These are phyloP conservation scores for Drosophila nebulosa DNA, from an alignment of 1,140 invertebrate species.

Conservation along the genomic window DNA sequence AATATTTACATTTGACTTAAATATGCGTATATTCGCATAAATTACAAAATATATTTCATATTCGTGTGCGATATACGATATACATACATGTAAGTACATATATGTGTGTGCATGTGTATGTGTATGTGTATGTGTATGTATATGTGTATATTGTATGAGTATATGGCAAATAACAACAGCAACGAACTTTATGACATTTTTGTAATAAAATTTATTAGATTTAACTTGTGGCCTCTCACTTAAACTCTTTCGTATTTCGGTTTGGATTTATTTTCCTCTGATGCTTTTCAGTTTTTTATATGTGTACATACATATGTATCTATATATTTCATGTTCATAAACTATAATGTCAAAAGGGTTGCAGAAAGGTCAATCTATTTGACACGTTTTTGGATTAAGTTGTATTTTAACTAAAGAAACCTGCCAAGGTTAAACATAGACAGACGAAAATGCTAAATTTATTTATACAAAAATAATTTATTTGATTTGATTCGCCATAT, in stretches of 20 bases:
- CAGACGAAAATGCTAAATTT: background rate
- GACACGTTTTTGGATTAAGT: slow-evolving; percentile 16
- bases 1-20: slow-evolving; percentile 75
- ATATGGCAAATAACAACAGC: background rate
- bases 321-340: slow-evolving; percentile 56
- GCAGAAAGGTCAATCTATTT: slow-evolving; percentile 1
- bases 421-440: background rate
- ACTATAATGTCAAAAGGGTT: slow-evolving; percentile 56
- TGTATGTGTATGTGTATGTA: slow-evolving; percentile 5
- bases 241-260: slow-evolving; percentile 17
- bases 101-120: slow-evolving; percentile 1
- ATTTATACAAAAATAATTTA: too few species aligned
- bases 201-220: slow-evolving; percentile 74
- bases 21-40: slow-evolving; percentile 72
- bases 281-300: slow-evolving; percentile 29
- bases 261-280: background rate
- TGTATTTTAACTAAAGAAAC: background rate
- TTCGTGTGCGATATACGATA: slow-evolving; percentile 56
- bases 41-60: slow-evolving; percentile 66
- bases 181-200: slow-evolving; percentile 67
- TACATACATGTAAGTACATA: slow-evolving; percentile 41
- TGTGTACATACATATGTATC: too few species aligned
- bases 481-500: too few species aligned
- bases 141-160: slow-evolving; percentile 10
- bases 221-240: slow-evolving; percentile 59